A percentile compares a stretch with the other conserved stretches of the same genome.
Conservation (phyloP, 2,797 vertebrate species). For the Tinamus major region DNA sequence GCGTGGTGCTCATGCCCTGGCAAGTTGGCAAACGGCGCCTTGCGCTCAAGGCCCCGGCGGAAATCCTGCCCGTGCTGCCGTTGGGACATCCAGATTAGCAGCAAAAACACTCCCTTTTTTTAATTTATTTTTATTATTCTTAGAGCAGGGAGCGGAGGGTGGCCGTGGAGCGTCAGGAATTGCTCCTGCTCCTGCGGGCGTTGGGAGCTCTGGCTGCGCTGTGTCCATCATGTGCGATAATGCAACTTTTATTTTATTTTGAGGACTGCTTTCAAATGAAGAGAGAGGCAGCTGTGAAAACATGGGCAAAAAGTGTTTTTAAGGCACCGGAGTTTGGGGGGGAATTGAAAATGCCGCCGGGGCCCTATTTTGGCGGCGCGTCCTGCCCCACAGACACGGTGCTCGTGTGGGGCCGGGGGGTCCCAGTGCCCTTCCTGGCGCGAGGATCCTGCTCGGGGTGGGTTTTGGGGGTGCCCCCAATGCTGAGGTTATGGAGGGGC, state of each 20-base stretch:
- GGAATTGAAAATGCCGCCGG: accelerated
- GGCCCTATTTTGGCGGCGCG: background rate
- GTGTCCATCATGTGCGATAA: accelerated
- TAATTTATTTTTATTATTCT: background rate
- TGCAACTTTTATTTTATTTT: background rate
- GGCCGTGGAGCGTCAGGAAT: background rate
- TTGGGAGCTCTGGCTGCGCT: background rate
- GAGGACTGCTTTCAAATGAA: background rate
- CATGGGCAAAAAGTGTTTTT: background rate
- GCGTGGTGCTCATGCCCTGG: background rate
- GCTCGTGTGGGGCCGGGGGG: too few relatives aligned
- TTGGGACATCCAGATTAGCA: background rate
- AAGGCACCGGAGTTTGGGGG: background rate
- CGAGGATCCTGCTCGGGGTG: too few relatives aligned
- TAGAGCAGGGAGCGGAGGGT: background rate
- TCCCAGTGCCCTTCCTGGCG: too few relatives aligned
- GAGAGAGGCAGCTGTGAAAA: background rate
- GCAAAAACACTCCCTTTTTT: background rate
- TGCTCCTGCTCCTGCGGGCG: background rate
- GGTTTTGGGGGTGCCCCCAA: too few relatives aligned
- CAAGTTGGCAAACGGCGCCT: background rate
- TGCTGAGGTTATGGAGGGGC: too few relatives aligned
- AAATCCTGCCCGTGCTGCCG: background rate
- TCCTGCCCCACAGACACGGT: background rate
- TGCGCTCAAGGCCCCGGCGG: background rate